These are phyloP conservation scores for Margaritifera margaritifera DNA, from an alignment of 2,888 invertebrate species.

Conservation along the genomic window DNA sequence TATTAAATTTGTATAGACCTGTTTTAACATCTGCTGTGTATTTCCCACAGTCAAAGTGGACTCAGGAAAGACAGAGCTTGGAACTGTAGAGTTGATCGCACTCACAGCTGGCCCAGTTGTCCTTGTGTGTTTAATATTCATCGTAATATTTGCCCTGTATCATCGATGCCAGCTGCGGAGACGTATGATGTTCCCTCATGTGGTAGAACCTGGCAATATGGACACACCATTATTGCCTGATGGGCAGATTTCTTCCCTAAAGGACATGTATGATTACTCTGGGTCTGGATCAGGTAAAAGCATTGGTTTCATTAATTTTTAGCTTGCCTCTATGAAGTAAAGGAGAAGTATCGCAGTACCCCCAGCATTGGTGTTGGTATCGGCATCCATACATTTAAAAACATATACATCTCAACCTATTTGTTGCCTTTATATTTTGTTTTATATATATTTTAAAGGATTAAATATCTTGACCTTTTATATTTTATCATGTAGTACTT, in stretches of 20 bases:
- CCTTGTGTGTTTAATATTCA: constrained; percentile 79
- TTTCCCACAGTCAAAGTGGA: not conserved
- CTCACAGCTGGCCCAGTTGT: constrained; percentile 82
- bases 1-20: too few species aligned
- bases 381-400: too few species aligned
- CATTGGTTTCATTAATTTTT: too few species aligned
- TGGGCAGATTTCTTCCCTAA: constrained; percentile 46
- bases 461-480: too few species aligned
- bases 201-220: constrained; percentile 47
- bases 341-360: too few species aligned
- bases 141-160: constrained; percentile 71
- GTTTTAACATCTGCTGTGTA: not conserved
- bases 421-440: too few species aligned
- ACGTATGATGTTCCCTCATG: constrained; percentile 30
- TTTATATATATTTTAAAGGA: too few species aligned
- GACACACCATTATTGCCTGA: constrained; percentile 55
- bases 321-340: too few species aligned
- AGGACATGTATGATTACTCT: constrained; percentile 75
- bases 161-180: constrained; percentile 43
- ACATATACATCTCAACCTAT: too few species aligned
- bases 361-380: too few species aligned
- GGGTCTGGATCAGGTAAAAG: constrained; percentile 91
- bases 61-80: constrained; percentile 37
- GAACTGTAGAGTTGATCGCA: constrained; percentile 80
- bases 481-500: too few species aligned